Conservation (phyloP, 2,113 vertebrate species). For the Myiopsitta monachus region DNA sequence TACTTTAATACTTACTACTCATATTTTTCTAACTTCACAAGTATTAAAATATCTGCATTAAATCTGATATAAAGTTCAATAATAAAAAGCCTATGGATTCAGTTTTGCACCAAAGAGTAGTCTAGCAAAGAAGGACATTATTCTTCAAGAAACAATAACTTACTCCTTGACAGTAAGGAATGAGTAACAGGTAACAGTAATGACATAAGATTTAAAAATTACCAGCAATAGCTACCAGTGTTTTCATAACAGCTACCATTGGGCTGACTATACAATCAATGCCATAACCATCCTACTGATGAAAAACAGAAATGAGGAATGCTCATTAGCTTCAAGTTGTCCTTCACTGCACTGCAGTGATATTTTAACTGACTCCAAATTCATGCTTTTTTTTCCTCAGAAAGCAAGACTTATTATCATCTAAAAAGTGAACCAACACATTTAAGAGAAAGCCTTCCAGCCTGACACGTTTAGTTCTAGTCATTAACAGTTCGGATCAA, state of each 20-base stretch:
- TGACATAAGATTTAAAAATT: neutral
- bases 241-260: neutral
- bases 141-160: neutral
- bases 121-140: neutral
- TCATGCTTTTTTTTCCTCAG: neutral
- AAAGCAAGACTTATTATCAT: neutral
- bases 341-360: rapidly evolving
- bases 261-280: neutral
- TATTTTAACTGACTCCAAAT: neutral
- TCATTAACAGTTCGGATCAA: conserved; percentile 36
- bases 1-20: neutral
- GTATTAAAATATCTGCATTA: neutral
- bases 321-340: neutral
- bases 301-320: neutral
- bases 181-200: neutral
- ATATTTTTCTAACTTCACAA: neutral
- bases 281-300: neutral
- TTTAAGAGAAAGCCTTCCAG: neutral
- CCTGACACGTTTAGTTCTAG: neutral
- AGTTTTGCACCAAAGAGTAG: neutral
- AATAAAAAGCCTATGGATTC: neutral
- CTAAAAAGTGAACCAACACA: neutral
- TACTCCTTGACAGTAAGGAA: neutral
- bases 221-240: neutral
- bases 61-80: neutral